These are phyloP conservation scores for Mus spretus DNA, from an alignment of 2,797 vertebrate genomes.

Conservation along the genomic window DNA sequence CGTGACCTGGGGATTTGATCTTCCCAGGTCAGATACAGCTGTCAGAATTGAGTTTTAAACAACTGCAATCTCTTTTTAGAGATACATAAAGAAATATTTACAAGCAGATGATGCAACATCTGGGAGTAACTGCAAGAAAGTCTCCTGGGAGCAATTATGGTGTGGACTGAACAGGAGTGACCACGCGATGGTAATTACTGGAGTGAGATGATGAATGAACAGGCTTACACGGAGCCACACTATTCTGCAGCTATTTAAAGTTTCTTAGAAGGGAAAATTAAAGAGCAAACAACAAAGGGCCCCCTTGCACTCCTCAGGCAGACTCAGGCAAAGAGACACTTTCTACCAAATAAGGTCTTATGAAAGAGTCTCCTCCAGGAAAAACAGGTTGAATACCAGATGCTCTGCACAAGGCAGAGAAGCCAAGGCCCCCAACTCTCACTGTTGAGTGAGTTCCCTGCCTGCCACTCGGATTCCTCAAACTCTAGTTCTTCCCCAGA, in stretches of 20 bases:
- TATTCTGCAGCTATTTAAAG: neutral
- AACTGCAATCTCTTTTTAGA: neutral
- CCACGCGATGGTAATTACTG: neutral
- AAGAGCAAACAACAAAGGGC: neutral
- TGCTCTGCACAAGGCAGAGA: neutral
- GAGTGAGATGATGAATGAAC: neutral
- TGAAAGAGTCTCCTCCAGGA: neutral
- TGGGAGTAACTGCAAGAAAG: neutral
- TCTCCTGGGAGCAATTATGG: neutral
- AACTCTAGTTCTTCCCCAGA: neutral
- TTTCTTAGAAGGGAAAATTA: neutral
- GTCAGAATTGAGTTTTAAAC: neutral
- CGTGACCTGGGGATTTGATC: neutral
- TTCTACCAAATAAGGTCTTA: neutral
- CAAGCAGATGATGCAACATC: neutral
- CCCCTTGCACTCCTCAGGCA: neutral
- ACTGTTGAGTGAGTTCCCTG: neutral
- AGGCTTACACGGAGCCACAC: neutral
- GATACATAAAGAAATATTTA: constrained; percentile 33
- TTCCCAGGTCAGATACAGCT: constrained; percentile 7
- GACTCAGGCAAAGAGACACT: neutral
- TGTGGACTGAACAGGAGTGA: neutral
- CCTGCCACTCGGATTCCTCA: neutral
- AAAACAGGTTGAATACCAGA: neutral
- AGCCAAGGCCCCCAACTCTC: neutral